Evolutionary conservation across 2,888 invertebrate species (phyloP).

Genomic region (Drosophila paramelanica): DNA sequence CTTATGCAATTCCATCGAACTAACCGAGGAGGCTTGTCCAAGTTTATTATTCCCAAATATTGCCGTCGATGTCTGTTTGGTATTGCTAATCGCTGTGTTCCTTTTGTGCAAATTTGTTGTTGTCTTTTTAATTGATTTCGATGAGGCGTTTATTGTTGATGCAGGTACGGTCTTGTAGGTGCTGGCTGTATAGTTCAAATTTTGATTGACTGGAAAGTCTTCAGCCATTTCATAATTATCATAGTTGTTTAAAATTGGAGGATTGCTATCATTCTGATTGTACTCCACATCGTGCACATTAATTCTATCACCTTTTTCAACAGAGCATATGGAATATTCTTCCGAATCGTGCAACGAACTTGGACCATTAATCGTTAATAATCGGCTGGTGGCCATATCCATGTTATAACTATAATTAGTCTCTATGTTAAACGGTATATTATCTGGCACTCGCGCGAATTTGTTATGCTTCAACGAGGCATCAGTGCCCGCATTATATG

Average conservation of each 20-base stretch:
- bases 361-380: slow-evolving; percentile 68
- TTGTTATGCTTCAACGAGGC: slow-evolving; percentile 40
- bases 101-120: slow-evolving; percentile 81
- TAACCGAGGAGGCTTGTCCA: slow-evolving; percentile 83
- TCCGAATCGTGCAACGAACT: slow-evolving; percentile 83
- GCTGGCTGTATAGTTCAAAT: slow-evolving; percentile 60
- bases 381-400: slow-evolving; percentile 60
- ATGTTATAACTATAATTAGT: slow-evolving; percentile 40
- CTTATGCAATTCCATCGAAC: slow-evolving; percentile 84
- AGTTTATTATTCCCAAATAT: slow-evolving; percentile 74
- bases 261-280: slow-evolving; percentile 82
- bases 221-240: slow-evolving; percentile 84
- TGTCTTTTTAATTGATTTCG: slow-evolving; percentile 80
- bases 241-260: slow-evolving; percentile 83
- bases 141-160: slow-evolving; percentile 65
- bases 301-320: slow-evolving; percentile 52
- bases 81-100: slow-evolving; percentile 64
- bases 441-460: slow-evolving; percentile 40
- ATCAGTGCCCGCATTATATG: slow-evolving; percentile 32
- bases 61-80: slow-evolving; percentile 61
- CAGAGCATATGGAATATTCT: slow-evolving; percentile 79
- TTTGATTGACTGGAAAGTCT: slow-evolving; percentile 84
- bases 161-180: slow-evolving; percentile 49
- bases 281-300: slow-evolving; percentile 77
- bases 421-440: slow-evolving; percentile 49